Evolutionary conservation across 2,797 vertebrate species (phyloP), one percentile per base, ranked within the genome.

Genomic region (Sebastes miniatus): DNA sequence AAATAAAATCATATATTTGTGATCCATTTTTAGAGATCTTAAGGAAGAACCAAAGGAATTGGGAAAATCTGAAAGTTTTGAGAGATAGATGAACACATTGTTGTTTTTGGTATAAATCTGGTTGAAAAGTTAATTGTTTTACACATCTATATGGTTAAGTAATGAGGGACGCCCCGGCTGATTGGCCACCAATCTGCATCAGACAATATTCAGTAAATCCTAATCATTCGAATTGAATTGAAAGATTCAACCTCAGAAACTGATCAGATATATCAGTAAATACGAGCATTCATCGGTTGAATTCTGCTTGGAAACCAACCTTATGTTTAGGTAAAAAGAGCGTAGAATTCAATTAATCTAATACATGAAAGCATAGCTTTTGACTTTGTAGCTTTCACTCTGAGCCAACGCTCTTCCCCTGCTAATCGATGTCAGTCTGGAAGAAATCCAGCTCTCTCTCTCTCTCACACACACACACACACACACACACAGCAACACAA

Each of bases 381-480:
- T 85, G 81, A 91, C 83, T 87, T 81, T 83, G 83, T 52, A 83
- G 69, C 76, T 80, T 83, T 84, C 79, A 87, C 89, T 84, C 58
- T 62, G 80, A 89, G 83, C 76, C 64, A 24, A 52, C 67, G 87
- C 80, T 86, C 69, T 79, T 73, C 75, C 50, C 52, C 84, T 32
- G 66, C 73, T 90, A 91, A 93, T 94, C 89, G 69, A 92, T 91
- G 86, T 83, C 85, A 88, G 84, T 86, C 87, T 93, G 89, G 85
- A 89, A 81, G 69, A 78, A 90, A 89, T 90, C 83, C 90, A 87
- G 73, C 80, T 71, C 80, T 27, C 67, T 39, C 77, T 59, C 73
- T 25, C 69, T 27, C 72, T 0, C 32, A 80, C 8, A 87, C 85
- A 86, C 83, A 91, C 73, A 83, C 8, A 91, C 89, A 84, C 12